A percentile compares a stretch with the other conserved stretches of the same genome.
Conservation (phyloP, 1,140 invertebrate species). For the Anastrepha obliqua region DNA sequence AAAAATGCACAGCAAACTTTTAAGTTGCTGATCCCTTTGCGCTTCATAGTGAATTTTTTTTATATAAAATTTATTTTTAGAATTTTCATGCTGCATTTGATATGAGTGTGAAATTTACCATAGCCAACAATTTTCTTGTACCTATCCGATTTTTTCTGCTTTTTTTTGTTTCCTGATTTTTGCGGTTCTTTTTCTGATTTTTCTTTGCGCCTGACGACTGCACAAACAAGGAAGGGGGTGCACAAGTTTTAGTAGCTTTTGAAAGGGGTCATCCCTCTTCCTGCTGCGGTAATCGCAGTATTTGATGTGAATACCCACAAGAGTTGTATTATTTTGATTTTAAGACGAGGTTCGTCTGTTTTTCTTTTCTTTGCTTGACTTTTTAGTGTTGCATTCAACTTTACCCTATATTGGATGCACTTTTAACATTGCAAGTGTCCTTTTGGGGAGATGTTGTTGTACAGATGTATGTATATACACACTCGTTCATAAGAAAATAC, state of each 20-base stretch:
- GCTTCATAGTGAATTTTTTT: background rate
- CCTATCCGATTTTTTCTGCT: background rate
- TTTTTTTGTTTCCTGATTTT: background rate
- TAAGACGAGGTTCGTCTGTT: no score
- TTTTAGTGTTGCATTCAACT: background rate
- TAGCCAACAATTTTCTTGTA: background rate
- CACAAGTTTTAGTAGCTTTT: no score
- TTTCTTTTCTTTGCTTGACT: no score
- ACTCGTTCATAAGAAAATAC: no score
- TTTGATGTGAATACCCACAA: no score
- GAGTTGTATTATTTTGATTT: no score
- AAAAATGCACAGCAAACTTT: background rate
- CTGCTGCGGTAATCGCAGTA: background rate
- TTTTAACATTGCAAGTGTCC: conserved; percentile 15
- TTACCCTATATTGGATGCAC: background rate
- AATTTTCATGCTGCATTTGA: conserved; percentile 24
- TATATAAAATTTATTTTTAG: background rate
- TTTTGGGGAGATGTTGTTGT: background rate
- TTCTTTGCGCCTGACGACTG: background rate
- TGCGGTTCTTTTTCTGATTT: background rate
- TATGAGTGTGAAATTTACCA: background rate
- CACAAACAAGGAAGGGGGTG: no score
- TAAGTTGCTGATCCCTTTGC: conserved; percentile 3
- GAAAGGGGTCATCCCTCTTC: background rate
- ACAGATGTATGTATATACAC: background rate